A percentile compares a stretch with the other conserved stretches of the same genome.
Conservation (phyloP, 1,140 invertebrate species). For the Diachasmimorpha longicaudata region DNA sequence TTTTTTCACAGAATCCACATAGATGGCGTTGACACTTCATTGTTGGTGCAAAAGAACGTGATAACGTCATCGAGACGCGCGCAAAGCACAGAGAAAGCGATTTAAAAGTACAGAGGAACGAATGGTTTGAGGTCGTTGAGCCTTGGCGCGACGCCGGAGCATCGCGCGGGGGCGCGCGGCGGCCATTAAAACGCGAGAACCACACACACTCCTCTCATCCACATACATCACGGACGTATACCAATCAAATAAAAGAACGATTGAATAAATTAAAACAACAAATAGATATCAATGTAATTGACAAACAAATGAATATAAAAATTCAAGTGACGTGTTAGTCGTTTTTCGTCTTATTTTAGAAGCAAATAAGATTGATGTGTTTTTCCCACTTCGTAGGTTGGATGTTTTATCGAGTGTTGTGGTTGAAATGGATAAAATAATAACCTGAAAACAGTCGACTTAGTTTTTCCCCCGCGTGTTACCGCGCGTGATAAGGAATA, state of each 20-base stretch:
- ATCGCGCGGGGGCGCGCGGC: slow-evolving; percentile 24
- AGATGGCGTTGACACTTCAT: neutral
- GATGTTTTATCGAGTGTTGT: neutral
- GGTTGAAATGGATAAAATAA: neutral
- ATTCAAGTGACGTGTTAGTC: no score
- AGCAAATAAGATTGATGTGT: neutral
- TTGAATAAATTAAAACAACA: no score
- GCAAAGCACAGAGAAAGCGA: slow-evolving; percentile 16
- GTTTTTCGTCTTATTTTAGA: neutral
- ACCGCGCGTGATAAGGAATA: slow-evolving; percentile 2
- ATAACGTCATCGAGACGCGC: slow-evolving; percentile 9
- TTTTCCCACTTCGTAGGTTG: neutral
- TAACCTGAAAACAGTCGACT: neutral
- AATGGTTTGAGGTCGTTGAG: slow-evolving; percentile 27
- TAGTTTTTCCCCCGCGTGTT: neutral
- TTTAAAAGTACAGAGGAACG: neutral
- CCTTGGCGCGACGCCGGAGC: slow-evolving; percentile 9
- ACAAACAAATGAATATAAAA: no score
- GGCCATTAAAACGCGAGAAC: slow-evolving; percentile 29
- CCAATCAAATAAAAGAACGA: no score
- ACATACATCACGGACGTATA: neutral
- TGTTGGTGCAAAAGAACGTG: neutral
- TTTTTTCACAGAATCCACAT: neutral
- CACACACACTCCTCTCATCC: neutral
- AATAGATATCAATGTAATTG: no score